These are phyloP conservation scores for Eretmodus cyanostictus DNA, from an alignment of 2,113 vertebrate species.

Conservation along the genomic window DNA sequence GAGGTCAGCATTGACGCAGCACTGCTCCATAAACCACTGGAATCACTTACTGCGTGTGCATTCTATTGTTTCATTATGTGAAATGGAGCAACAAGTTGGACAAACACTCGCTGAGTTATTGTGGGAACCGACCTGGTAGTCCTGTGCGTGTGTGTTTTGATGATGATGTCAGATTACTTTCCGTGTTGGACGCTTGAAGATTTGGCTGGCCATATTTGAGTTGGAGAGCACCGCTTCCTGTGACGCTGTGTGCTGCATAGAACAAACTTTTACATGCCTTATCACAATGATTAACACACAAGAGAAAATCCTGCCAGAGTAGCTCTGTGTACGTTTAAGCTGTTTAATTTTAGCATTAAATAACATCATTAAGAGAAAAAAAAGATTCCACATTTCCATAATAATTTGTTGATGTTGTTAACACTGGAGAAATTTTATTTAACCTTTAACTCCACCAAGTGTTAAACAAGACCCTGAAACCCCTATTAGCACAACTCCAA, in stretches of 20 bases:
- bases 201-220: background rate
- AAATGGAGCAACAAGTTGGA: constrained; percentile 43
- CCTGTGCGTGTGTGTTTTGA: constrained; percentile 7
- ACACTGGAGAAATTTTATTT: background rate
- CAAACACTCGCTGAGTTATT: constrained; percentile 11
- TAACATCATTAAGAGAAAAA: background rate
- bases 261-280: background rate
- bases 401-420: background rate
- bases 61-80: constrained; percentile 50
- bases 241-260: background rate
- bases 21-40: constrained; percentile 42
- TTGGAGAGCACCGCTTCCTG: background rate
- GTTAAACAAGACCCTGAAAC: background rate
- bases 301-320: background rate
- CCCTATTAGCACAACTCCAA: background rate
- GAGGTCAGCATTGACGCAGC: constrained; percentile 57
- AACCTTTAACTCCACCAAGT: background rate
- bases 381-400: background rate
- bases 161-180: constrained; percentile 12
- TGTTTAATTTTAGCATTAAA: background rate
- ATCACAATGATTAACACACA: background rate
- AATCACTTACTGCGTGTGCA: constrained; percentile 36
- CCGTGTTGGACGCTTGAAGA: background rate
- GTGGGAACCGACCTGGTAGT: constrained; percentile 33
- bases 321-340: background rate